Percentiles rank a stretch among this genome's conserved stretches.
Conservation (phyloP, 2,888 invertebrate species). For the Germaria angustata region DNA sequence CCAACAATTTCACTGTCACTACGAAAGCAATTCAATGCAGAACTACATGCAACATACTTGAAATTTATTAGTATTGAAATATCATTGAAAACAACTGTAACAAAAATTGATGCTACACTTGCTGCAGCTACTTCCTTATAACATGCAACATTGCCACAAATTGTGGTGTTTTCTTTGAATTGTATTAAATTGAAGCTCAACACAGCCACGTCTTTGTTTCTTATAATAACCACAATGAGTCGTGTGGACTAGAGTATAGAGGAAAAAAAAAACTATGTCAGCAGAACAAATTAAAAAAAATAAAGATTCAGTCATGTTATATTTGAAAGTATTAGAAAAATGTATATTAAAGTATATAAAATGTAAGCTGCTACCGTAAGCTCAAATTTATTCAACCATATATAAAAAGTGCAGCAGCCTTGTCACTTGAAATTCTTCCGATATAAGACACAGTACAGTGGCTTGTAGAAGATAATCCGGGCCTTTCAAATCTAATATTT, state of each 20-base stretch:
- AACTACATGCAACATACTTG: constrained; percentile 52
- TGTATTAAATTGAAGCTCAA: constrained; percentile 21
- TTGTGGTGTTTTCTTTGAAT: constrained; percentile 18
- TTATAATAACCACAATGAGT: constrained; percentile 26
- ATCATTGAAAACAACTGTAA: not conserved
- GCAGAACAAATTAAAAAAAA: constrained; percentile 37
- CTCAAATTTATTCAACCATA: constrained; percentile 21
- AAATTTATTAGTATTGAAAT: constrained; percentile 40
- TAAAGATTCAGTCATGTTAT: constrained; percentile 46
- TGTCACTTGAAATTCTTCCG: constrained; percentile 7
- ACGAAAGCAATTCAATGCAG: constrained; percentile 47
- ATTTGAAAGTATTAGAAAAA: constrained; percentile 57
- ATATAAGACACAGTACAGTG: not conserved
- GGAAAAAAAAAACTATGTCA: constrained; percentile 65
- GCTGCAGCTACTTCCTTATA: constrained; percentile 34
- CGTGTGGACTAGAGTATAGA: constrained; percentile 13
- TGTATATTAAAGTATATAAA: too few relatives aligned
- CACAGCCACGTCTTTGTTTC: not conserved
- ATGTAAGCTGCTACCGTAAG: not conserved
- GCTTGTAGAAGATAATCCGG: too few relatives aligned
- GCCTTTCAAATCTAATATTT: too few relatives aligned
- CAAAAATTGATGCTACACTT: constrained; percentile 33
- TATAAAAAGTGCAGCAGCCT: not conserved
- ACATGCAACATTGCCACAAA: constrained; percentile 57
- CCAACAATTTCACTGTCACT: constrained; percentile 77